phyloP scores from a whole-genome alignment of 2,888 invertebrate genomes.

The Chrysolina oricalcia region DNA sequence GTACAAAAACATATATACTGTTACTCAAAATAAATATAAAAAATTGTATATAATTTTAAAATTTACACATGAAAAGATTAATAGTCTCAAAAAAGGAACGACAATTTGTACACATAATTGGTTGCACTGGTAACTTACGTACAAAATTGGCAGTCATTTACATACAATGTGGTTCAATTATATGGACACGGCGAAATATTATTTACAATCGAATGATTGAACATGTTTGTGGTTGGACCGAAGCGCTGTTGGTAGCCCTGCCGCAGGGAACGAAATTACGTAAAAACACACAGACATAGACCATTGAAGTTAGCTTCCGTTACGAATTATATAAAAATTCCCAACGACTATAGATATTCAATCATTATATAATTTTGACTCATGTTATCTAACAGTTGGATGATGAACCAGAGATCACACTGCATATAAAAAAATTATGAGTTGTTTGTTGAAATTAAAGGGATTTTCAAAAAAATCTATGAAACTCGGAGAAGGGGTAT shows the following conservation, averaged over 20 bases:
- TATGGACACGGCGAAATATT: constrained; percentile 52
- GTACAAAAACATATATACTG: constrained; percentile 55
- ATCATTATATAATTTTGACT: no score
- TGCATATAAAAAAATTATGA: not conserved
- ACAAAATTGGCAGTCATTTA: constrained; percentile 68
- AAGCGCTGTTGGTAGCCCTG: not conserved
- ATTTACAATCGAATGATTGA: not conserved
- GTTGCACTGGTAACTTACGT: constrained; percentile 72
- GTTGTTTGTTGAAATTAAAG: not conserved
- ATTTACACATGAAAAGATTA: constrained; percentile 61
- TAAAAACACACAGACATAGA: not conserved
- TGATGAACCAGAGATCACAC: no score
- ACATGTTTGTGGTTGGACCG: no score
- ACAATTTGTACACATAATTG: constrained; percentile 71
- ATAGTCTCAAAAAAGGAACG: constrained; percentile 67
- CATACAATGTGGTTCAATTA: constrained; percentile 59
- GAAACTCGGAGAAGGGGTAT: no score
- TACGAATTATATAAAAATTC: no score
- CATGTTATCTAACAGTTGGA: no score
- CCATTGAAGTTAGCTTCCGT: not conserved
- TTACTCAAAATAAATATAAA: constrained; percentile 64
- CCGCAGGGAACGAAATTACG: not conserved
- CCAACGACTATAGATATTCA: no score
- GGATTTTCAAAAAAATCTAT: no score
- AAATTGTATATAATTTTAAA: constrained; percentile 59